Evolutionary conservation across 2,888 invertebrate genomes (phyloP), one percentile per base, ranked within the genome.

Genomic region (Apamea anceps): DNA sequence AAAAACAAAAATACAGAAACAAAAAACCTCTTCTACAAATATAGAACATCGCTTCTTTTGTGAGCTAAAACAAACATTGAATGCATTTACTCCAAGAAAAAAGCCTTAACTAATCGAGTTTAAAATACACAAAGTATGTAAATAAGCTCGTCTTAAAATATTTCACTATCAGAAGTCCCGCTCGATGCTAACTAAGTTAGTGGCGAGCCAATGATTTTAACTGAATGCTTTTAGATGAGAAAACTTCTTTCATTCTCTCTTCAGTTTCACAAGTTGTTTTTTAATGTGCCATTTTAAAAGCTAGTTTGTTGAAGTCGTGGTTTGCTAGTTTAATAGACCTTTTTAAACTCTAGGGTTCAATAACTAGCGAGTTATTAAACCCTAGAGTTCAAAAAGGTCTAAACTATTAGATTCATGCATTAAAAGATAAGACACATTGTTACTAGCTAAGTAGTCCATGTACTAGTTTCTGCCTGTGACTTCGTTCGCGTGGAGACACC

Each of bases 201-300:
- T 77, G 62, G 71, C 82, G 70, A 65, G 57, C 65, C 77, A 63
- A 77, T 86, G 84, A 86, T 71, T 82, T 67, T 15, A 60, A 84
- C 54, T 74, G 77, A 86, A 83, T 66, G 73, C 86, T 76, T 84
- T 82, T 82, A 85, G 71, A 84, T 82, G 86, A 85, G 84, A 85
- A 84, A 85, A 84, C 54, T 84, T 84, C 57, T 48, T 82, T 62
- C 67, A 85, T 82, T 81, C 73, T 60, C 12, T 67, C 75, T 63
- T 60, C 63, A 48, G 51, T 51, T 75, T 75, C 18, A 48, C 1
- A 72, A 83, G 57, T 70, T 75, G 15, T 51, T 85, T 85, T 81
- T 68, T 81, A 60, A 85, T 65, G 67, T 68, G 45, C 28, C 54
- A n/a, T 65, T 57, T 76, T 62, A 51, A 85, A 73, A 73, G 42